Evolutionary conservation across 2,888 invertebrate species (phyloP).

Genomic region (Cabera pusaria): DNA sequence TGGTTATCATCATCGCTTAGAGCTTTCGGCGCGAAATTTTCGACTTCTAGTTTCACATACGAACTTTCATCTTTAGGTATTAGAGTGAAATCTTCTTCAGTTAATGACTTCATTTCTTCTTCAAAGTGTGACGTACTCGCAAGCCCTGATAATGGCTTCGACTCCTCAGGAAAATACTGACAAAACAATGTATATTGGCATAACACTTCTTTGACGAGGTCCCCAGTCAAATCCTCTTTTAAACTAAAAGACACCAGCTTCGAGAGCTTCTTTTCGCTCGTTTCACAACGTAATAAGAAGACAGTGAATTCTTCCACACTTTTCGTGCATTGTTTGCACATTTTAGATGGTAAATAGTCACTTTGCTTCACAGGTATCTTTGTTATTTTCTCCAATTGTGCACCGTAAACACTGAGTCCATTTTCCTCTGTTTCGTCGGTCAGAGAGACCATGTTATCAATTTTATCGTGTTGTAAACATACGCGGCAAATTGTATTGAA

Average conservation of each 20-base stretch:
- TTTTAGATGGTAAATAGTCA: constrained; percentile 52
- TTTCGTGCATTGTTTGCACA: constrained; percentile 60
- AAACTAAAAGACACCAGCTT: constrained; percentile 27
- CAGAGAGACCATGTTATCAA: constrained; percentile 54
- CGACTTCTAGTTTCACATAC: constrained; percentile 8
- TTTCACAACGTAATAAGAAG: constrained; percentile 64
- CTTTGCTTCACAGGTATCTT: constrained; percentile 48
- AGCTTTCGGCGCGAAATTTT: background rate
- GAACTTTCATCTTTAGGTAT: background rate
- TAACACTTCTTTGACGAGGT: constrained; percentile 37
- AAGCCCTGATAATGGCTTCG: constrained; percentile 2
- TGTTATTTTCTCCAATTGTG: constrained; percentile 51
- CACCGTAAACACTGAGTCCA: constrained; percentile 56
- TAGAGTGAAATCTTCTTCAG: constrained; percentile 14
- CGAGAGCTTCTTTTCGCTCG: constrained; percentile 47
- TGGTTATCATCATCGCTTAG: constrained; percentile 9
- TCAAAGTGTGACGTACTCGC: constrained; percentile 9
- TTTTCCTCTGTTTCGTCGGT: constrained; percentile 45
- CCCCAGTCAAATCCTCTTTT: constrained; percentile 20
- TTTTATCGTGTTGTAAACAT: constrained; percentile 50
- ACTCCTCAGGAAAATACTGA: constrained; percentile 41
- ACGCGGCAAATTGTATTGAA: constrained; percentile 61
- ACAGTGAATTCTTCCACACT: constrained; percentile 58
- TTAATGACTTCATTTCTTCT: constrained; percentile 12
- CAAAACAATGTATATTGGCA: constrained; percentile 49